phyloP scores from a whole-genome alignment of 2,797 vertebrate genomes.

The Phataginus tricuspis region DNA sequence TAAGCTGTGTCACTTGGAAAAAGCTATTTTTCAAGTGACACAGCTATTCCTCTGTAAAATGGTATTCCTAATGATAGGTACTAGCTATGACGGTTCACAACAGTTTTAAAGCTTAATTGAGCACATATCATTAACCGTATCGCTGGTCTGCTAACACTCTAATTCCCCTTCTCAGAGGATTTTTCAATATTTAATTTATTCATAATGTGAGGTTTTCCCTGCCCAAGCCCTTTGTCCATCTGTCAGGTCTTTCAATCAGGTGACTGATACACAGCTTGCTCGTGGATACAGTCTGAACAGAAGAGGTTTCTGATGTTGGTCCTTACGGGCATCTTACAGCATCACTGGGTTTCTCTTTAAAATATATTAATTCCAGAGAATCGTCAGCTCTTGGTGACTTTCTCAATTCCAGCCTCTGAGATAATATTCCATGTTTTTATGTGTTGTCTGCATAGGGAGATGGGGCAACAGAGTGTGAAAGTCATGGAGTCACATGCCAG shows the following conservation, averaged over 20 bases:
- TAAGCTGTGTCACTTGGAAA: not conserved
- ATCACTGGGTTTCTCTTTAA: not conserved
- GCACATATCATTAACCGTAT: not conserved
- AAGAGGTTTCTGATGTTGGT: not conserved
- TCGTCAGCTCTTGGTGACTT: slow-evolving; percentile 21
- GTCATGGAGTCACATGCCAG: slow-evolving; percentile 52
- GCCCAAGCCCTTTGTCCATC: not conserved
- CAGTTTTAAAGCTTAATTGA: not conserved
- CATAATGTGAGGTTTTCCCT: not conserved
- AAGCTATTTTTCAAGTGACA: too few relatives aligned
- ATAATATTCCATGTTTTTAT: slow-evolving; percentile 60
- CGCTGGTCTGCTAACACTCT: not conserved
- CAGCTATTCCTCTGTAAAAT: not conserved
- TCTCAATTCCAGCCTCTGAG: slow-evolving; percentile 31
- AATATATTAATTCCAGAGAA: not conserved
- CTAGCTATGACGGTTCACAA: not conserved
- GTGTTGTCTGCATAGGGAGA: slow-evolving; percentile 55
- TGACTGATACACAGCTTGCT: not conserved
- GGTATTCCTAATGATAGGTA: not conserved
- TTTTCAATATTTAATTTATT: not conserved
- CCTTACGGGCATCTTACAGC: not conserved
- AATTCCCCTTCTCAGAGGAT: not conserved
- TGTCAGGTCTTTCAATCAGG: not conserved
- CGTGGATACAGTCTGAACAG: not conserved
- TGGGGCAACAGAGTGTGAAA: slow-evolving; percentile 75